phyloP scores from a whole-genome alignment of 2,888 invertebrate genomes.

The Xanthostigma xanthostigma region DNA sequence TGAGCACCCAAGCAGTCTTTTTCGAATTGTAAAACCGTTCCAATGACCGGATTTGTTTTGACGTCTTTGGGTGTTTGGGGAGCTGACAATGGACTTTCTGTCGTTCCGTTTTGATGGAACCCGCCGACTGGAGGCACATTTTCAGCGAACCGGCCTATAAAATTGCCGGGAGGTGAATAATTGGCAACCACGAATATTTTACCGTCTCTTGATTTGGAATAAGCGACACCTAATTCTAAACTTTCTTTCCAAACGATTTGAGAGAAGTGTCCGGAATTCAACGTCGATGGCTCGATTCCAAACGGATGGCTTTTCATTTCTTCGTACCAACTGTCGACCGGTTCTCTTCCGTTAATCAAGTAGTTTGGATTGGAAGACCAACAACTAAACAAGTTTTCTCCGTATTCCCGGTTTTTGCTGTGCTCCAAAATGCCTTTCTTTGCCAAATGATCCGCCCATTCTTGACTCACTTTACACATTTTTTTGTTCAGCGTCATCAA shows the following conservation, averaged over 20 bases:
- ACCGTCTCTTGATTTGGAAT: slow-evolving; percentile 43
- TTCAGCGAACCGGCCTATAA: slow-evolving; percentile 50
- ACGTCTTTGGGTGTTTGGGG: slow-evolving; percentile 2
- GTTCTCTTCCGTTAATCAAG: slow-evolving; percentile 49
- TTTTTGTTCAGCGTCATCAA: slow-evolving; percentile 38
- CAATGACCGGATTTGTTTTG: slow-evolving; percentile 9
- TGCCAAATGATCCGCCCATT: slow-evolving; percentile 37
- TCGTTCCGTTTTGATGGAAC: slow-evolving; percentile 9
- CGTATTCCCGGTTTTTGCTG: slow-evolving; percentile 39
- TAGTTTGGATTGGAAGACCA: slow-evolving; percentile 50
- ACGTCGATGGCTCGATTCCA: slow-evolving; percentile 45
- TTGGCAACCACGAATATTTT: slow-evolving; percentile 75
- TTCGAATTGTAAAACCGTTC: slow-evolving; percentile 34
- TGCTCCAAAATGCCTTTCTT: slow-evolving; percentile 36
- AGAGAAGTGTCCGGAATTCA: slow-evolving; percentile 53
- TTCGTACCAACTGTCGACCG: slow-evolving; percentile 61
- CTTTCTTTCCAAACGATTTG: slow-evolving; percentile 74
- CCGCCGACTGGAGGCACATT: slow-evolving; percentile 52
- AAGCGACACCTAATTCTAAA: slow-evolving; percentile 59
- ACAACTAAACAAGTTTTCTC: slow-evolving; percentile 55
- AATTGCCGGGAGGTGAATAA: slow-evolving; percentile 81
- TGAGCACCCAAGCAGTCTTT: slow-evolving; percentile 58
- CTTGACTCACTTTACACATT: slow-evolving; percentile 34
- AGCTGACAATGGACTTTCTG: not conserved
- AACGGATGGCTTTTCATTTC: slow-evolving; percentile 57